phyloP scores from a whole-genome alignment of 2,797 vertebrate genomes.

The Aselliscus stoliczkanus region DNA sequence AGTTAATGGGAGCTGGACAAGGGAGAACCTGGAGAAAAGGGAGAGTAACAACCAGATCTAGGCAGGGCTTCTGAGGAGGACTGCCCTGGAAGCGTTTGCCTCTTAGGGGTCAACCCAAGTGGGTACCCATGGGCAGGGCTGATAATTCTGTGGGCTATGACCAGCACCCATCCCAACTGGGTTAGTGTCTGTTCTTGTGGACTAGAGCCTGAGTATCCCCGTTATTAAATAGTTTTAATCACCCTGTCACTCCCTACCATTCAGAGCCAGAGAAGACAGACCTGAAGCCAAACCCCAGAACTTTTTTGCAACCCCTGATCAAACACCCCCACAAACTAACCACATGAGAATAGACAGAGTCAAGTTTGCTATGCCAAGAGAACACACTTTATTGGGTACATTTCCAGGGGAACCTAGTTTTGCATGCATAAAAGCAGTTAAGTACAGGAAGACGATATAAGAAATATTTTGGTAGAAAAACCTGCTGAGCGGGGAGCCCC shows the following conservation, averaged over 20 bases:
- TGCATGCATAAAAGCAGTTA: constrained; percentile 34
- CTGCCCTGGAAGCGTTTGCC: neutral
- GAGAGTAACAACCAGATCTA: neutral
- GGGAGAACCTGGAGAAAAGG: neutral
- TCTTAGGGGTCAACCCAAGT: neutral
- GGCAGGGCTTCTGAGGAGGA: neutral
- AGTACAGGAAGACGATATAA: constrained; percentile 16
- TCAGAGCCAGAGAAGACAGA: neutral
- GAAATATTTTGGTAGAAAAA: constrained; percentile 44
- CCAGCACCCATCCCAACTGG: neutral
- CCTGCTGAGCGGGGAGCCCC: constrained; percentile 1
- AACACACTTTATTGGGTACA: constrained; percentile 64
- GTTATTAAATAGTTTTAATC: neutral
- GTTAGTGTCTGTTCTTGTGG: neutral
- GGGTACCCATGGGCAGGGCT: neutral
- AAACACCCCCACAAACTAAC: neutral
- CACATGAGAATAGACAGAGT: neutral
- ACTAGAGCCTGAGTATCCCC: neutral
- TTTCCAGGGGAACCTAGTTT: neutral
- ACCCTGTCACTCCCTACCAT: neutral
- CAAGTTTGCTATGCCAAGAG: constrained; percentile 52
- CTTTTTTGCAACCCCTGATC: neutral
- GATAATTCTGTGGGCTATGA: neutral
- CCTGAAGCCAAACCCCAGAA: neutral
- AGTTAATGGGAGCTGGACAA: neutral